Percentiles rank a stretch among this genome's conserved stretches.
These are phyloP conservation scores for Fistularia tabacaria DNA, from an alignment of 2,797 vertebrate genomes.

Conservation along the genomic window DNA sequence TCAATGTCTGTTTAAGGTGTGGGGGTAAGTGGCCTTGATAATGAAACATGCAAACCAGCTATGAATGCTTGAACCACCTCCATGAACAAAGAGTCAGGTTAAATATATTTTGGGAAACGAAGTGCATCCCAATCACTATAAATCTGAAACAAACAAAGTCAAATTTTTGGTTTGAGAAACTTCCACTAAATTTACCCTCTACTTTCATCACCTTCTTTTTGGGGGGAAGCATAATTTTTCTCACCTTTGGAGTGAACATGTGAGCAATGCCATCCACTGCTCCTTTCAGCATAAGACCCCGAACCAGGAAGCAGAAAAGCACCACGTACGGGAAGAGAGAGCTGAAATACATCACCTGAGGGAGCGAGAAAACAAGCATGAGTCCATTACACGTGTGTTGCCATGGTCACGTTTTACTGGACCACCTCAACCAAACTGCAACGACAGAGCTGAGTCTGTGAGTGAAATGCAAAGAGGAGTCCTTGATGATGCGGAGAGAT, in stretches of 20 bases:
- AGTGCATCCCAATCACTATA: no score
- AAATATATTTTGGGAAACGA: no score
- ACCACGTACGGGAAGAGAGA: slow-evolving; percentile 97
- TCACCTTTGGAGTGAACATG: slow-evolving; percentile 98
- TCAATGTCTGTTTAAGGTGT: neutral
- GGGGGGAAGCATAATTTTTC: slow-evolving; percentile 3
- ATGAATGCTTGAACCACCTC: no score
- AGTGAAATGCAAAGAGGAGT: slow-evolving; percentile 9
- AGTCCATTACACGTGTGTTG: slow-evolving; percentile 38
- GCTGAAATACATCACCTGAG: slow-evolving; percentile 99
- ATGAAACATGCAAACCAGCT: no score
- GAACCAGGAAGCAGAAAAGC: slow-evolving; percentile 93
- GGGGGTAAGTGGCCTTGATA: neutral
- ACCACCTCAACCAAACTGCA: slow-evolving; percentile 1
- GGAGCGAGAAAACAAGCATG: slow-evolving; percentile 26
- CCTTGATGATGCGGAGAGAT: slow-evolving; percentile 20
- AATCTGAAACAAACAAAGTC: no score
- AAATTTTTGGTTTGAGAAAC: no score
- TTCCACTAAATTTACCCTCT: no score
- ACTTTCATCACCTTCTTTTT: no score
- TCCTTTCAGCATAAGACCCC: slow-evolving; percentile 88
- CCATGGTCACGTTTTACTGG: slow-evolving; percentile 56
- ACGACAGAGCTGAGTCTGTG: neutral
- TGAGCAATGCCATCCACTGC: slow-evolving; percentile 93
- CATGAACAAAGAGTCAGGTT: no score